phyloP scores from a whole-genome alignment of 23 tunicate genomes.

The Diplosoma virens region DNA sequence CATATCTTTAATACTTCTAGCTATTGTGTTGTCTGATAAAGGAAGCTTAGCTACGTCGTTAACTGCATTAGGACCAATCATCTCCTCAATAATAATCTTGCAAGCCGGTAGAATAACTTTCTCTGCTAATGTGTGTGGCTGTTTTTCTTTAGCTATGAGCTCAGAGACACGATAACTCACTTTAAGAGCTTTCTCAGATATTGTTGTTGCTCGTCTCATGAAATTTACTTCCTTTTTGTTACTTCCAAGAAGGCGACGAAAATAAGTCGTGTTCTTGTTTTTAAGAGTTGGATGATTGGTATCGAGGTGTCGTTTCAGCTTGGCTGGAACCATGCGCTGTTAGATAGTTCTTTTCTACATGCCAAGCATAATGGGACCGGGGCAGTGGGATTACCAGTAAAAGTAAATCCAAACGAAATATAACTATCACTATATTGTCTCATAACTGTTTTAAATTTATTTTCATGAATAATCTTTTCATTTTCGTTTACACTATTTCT shows the following conservation, averaged over 20 bases:
- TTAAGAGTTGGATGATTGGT: neutral
- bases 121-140: slow-evolving; percentile 42
- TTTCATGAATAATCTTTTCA: too few species aligned
- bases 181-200: slow-evolving; percentile 6
- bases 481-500: neutral
- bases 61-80: slow-evolving; percentile 19
- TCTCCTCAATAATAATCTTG: slow-evolving; percentile 17
- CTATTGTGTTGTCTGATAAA: slow-evolving; percentile 21
- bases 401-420: too few species aligned
- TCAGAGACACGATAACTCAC: slow-evolving; percentile 14
- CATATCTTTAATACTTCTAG: slow-evolving; percentile 15
- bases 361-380: slow-evolving; percentile 28
- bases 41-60: slow-evolving; percentile 22
- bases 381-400: slow-evolving; percentile 20
- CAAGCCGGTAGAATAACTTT: slow-evolving; percentile 34
- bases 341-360: slow-evolving; percentile 20
- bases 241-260: neutral
- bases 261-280: slow-evolving; percentile 1
- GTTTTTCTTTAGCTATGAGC: slow-evolving; percentile 24
- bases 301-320: slow-evolving; percentile 2
- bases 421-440: too few species aligned
- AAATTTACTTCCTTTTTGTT: slow-evolving; percentile 10
- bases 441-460: too few species aligned
- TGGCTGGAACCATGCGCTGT: slow-evolving; percentile 16
- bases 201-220: neutral